Evolutionary conservation across 92 coral and sea anemone species (phyloP).

Genomic region (Parazoanthus atlanticus): DNA sequence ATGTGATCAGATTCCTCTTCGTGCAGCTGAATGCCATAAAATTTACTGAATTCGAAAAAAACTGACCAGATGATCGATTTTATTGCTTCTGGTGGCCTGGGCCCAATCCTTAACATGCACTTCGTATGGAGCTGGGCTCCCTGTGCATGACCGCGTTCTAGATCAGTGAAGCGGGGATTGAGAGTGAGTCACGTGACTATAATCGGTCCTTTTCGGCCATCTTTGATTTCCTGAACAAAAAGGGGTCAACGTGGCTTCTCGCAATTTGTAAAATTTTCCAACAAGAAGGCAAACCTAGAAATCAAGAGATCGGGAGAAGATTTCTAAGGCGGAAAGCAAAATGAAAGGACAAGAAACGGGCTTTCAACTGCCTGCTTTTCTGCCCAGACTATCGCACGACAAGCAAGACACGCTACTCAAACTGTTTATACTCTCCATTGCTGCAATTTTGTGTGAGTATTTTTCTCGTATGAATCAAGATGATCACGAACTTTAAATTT

Average conservation of each 20-base stretch:
- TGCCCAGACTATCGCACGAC: constrained; percentile 89
- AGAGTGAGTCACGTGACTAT: constrained; percentile 71
- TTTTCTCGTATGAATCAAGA: not conserved
- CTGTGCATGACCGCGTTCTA: too few relatives aligned
- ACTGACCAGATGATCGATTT: too few relatives aligned
- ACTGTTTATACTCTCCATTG: constrained; percentile 84
- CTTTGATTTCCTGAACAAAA: constrained; percentile 82
- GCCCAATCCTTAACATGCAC: too few relatives aligned
- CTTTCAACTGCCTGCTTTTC: constrained; percentile 79
- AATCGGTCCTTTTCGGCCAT: constrained; percentile 85
- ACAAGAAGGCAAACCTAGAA: constrained; percentile 40
- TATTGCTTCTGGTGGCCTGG: too few relatives aligned
- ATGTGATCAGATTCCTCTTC: too few relatives aligned
- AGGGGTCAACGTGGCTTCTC: constrained; percentile 89
- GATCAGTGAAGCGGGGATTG: not conserved
- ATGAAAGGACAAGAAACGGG: constrained; percentile 93
- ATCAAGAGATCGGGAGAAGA: constrained; percentile 77
- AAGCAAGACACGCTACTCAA: constrained; percentile 98
- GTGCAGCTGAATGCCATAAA: too few relatives aligned
- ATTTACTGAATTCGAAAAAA: too few relatives aligned
- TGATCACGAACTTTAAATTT: constrained; percentile 6
- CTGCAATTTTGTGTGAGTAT: constrained; percentile 93
- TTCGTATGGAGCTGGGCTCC: too few relatives aligned
- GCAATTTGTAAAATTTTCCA: constrained; percentile 65
- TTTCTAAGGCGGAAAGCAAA: constrained; percentile 38